Base-by-base conservation (phyloP, 2,888 invertebrate genomes). In the Drosophila fulvimacula region DNA sequence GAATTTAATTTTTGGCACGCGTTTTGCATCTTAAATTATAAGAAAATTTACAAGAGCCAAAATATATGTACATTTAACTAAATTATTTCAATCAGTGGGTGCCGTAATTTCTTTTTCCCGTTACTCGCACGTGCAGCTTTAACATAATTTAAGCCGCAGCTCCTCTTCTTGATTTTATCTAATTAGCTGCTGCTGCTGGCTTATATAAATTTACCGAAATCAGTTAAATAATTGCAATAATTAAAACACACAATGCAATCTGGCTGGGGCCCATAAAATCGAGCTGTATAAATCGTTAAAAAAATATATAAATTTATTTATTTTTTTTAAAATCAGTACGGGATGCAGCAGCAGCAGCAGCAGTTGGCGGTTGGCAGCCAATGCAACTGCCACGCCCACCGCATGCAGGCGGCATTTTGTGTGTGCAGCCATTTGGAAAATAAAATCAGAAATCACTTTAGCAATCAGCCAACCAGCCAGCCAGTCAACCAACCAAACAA, bases 341-440 rank as follows among this genome's bases (percentile, higher is more conserved):
- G 34, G 30, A 51, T 38, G 38, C 58, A 53, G 55, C 69, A 27
- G 56, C 24, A 38, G 34, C 44, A 32, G 52, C 58, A 55, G 56
- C 72, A 34, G 56, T 6, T 30, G 30, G 9, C 44, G 13, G n/a
- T n/a, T 15, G 27, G 55, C 72, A 27, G 34, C 19, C 52, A 41
- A 42, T 72, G 73, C 72, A 75, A 6, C 46, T 51, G 55, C 55
- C 48, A 68, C 57, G 58, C 68, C 64, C 60, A 38, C 38, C 53
- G 4, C 57, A 7, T 11, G 27, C 21, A 34, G 57, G 57, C 48
- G 74, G 81, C 73, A 69, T 71, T 82, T 74, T 76, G 74, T 74
- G 73, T 79, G 79, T 74, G 64, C 87, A 86, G 58, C 79, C 84
- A 81, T 70, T 83, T 71, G 89, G 81, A 86, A 84, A 84, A 88